Percentiles rank a stretch among this genome's conserved stretches.
Evolutionary conservation across 1,140 invertebrate species (phyloP).

Genomic region (Atta cephalotes): DNA sequence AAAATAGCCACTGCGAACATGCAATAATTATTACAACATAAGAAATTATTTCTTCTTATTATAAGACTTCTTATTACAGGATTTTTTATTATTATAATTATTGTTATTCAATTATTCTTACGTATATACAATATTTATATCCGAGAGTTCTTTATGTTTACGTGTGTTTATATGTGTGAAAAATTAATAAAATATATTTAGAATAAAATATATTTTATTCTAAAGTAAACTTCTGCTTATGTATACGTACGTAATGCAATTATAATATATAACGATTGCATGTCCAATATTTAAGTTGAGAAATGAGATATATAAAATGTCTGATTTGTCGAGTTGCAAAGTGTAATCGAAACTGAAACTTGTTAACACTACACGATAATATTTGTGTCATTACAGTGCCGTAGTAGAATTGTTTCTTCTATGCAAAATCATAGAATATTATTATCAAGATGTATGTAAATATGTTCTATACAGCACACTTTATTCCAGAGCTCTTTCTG

Average conservation of each 20-base stretch:
- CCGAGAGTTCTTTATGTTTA: not conserved
- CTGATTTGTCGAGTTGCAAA: constrained; percentile 39
- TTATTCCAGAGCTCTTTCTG: too few species aligned
- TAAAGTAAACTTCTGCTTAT: not conserved
- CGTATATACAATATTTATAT: constrained; percentile 17
- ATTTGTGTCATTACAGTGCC: constrained; percentile 52
- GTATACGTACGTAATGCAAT: constrained; percentile 61
- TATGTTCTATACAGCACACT: too few species aligned
- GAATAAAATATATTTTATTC: not conserved
- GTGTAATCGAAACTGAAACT: constrained; percentile 63
- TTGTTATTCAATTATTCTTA: constrained; percentile 13
- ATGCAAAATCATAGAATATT: not conserved
- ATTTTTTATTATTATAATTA: not conserved
- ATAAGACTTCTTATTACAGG: not conserved
- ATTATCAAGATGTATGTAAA: not conserved
- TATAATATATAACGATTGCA: constrained; percentile 28
- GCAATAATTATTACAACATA: constrained; percentile 8
- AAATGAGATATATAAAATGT: constrained; percentile 33
- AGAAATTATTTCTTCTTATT: not conserved
- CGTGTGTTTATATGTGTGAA: not conserved
- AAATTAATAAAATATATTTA: constrained; percentile 5
- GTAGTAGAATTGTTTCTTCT: constrained; percentile 13
- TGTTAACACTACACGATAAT: not conserved
- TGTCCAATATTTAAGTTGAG: constrained; percentile 30
- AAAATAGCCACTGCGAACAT: constrained; percentile 37